A percentile compares a stretch with the other conserved stretches of the same genome.
phyloP scores from a whole-genome alignment of 2,797 vertebrate species.

The Decapterus maruadsi region DNA sequence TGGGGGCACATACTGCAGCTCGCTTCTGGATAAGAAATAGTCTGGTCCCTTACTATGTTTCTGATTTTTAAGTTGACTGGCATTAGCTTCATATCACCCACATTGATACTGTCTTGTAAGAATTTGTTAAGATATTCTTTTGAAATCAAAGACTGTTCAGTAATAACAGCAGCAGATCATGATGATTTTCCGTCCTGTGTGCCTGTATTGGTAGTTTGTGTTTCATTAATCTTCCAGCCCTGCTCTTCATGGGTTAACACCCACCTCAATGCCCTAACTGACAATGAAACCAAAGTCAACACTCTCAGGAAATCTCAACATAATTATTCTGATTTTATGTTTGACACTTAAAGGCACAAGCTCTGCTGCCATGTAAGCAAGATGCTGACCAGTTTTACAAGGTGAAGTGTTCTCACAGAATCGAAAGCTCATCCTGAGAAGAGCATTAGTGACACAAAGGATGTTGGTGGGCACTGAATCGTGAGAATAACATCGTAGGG shows the following conservation, averaged over 20 bases:
- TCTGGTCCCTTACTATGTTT: background rate
- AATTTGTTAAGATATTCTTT: background rate
- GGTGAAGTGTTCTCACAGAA: background rate
- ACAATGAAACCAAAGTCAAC: background rate
- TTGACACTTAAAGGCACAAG: background rate
- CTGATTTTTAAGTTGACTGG: background rate
- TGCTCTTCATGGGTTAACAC: background rate
- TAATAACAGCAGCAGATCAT: background rate
- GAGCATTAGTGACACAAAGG: constrained; percentile 59
- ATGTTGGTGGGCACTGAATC: constrained; percentile 53
- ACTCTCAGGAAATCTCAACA: background rate
- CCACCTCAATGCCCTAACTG: background rate
- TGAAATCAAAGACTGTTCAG: background rate
- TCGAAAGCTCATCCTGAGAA: constrained; percentile 23
- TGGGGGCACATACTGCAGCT: too few species aligned
- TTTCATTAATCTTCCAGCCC: background rate
- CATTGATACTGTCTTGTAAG: too few species aligned
- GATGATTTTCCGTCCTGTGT: background rate
- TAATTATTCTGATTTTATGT: background rate
- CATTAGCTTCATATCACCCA: background rate
- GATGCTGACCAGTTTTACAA: constrained; percentile 1
- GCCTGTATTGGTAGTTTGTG: background rate
- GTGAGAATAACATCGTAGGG: constrained; percentile 47
- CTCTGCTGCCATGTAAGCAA: background rate
- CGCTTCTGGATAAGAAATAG: too few species aligned